phyloP scores from a whole-genome alignment of 2,113 vertebrate species.

The Pristiophorus japonicus region DNA sequence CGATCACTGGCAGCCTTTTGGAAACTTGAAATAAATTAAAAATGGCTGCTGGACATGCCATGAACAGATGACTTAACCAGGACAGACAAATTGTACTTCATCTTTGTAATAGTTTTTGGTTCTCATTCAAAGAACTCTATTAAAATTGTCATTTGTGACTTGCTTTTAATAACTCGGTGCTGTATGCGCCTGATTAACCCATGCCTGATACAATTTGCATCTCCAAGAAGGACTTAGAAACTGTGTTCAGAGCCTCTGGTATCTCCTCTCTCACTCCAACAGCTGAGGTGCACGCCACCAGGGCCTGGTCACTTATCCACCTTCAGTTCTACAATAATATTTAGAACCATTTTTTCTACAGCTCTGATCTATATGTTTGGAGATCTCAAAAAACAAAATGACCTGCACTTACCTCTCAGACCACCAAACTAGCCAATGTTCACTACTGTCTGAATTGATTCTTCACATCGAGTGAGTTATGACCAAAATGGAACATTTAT shows the following conservation, averaged over 20 bases:
- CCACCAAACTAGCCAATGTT: neutral
- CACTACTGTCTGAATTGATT: neutral
- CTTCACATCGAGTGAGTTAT: neutral
- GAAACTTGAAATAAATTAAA: conserved; percentile 3
- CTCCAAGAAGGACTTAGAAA: neutral
- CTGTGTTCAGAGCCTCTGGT: neutral
- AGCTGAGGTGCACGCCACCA: neutral
- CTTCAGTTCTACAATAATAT: too few species aligned
- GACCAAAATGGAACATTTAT: neutral
- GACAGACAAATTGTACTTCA: neutral
- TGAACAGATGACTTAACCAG: neutral
- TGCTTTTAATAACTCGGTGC: neutral
- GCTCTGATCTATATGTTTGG: too few species aligned
- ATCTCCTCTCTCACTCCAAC: neutral
- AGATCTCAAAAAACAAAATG: neutral
- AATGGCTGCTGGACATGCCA: neutral
- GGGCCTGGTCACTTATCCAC: neutral
- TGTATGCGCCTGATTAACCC: neutral
- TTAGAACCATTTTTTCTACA: too few species aligned
- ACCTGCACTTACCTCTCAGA: neutral
- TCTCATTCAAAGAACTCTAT: neutral
- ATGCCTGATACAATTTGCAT: neutral
- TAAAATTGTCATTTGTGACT: neutral
- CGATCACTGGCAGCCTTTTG: neutral
- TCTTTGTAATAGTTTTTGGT: neutral